phyloP scores from a whole-genome alignment of 1,140 invertebrate genomes.

The Phthorimaea operculella region DNA sequence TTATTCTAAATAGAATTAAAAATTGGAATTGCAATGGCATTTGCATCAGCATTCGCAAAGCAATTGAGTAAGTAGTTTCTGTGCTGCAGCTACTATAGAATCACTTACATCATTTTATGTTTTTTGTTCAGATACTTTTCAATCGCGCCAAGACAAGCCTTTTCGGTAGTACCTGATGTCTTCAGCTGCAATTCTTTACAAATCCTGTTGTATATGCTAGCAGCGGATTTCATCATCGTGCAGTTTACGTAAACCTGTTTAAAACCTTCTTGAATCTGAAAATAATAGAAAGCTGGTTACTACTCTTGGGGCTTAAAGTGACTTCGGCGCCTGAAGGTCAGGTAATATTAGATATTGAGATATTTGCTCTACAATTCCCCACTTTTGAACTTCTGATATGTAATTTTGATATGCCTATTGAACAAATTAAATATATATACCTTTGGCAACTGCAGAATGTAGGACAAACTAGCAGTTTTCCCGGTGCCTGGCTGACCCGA shows the following conservation, averaged over 20 bases:
- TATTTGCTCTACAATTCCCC: no score
- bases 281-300: conserved; percentile 10
- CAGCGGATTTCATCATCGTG: conserved; percentile 80
- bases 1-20: conserved; percentile 2
- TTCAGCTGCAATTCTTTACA: conserved; percentile 73
- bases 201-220: conserved; percentile 78
- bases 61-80: no score
- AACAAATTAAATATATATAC: conserved; percentile 28
- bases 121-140: conserved; percentile 74
- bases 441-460: conserved; percentile 73
- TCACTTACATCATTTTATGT: conserved; percentile 76
- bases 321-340: no score
- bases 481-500: conserved; percentile 97
- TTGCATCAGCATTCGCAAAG: no score
- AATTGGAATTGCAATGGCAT: no score
- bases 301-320: no score
- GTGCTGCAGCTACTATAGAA: conserved; percentile 13
- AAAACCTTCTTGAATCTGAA: conserved; percentile 69
- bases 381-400: no score
- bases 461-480: conserved; percentile 89
- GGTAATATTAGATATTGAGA: no score
- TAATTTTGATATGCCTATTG: no score
- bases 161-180: conserved; percentile 66
- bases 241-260: conserved; percentile 84
- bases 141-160: conserved; percentile 71